Base-by-base conservation (phyloP, 2,797 vertebrate genomes). In the Rhinogobio ventralis region DNA sequence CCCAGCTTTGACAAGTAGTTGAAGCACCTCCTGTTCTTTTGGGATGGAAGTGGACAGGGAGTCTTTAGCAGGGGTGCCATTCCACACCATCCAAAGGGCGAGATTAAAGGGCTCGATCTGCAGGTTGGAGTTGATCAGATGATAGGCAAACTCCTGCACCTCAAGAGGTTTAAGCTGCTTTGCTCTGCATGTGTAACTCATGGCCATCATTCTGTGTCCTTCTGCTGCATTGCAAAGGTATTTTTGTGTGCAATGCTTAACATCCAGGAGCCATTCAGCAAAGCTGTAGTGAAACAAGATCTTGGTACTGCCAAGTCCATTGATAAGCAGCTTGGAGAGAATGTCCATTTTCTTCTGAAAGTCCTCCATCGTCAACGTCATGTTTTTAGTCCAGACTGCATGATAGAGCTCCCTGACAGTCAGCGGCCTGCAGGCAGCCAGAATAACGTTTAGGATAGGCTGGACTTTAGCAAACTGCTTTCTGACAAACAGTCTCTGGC, bases 71-170 rank as follows among this genome's bases (percentile, higher is more conserved):
- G 98, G 98, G 0, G 98, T 98, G 79, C 98, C 97, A 13, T 98
- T 99, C 98, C 98, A 99, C 76, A 99, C 96, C 97, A 99, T 98
- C 98, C 98, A 99, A 66, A 99, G 96, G 76, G 98, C 98, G 85
- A 99, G 92, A 88, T 98, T 96, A 46, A 95, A 97, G 13, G 97
- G 95, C 89, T 98, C 97, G 46, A 99, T 91, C 87, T 99, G 97
- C 30, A 99, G 90, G 90, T 97, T 99, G 36, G 98, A 99, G 89
- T 96, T 96, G 87, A 99, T 96, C 13, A 99, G 95, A 90, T 99
- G 98, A 89, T 97, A 92, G 0, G 97, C 98, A 92, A 99, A 99
- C 92, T 99, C 97, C 85, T 99, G 98, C 88, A 98, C 97, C 92
- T 98, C 97, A 19, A 96, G 86, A 0, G 98, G 97, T 2, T 97